Evolutionary conservation across 2,888 invertebrate genomes (phyloP).

Genomic region (Cynaeus angustus): DNA sequence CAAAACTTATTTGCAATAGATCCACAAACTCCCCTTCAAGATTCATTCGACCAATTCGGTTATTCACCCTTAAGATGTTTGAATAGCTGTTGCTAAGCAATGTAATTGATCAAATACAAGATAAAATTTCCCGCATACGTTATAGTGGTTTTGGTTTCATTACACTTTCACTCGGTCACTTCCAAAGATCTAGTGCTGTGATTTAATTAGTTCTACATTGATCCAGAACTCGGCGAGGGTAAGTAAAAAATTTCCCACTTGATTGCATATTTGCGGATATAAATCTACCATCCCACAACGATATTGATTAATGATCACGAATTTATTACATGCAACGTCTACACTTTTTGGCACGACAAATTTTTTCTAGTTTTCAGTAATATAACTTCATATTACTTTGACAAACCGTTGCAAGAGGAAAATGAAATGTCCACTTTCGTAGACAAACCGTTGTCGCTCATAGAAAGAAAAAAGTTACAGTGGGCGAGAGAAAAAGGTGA

Average conservation of each 20-base stretch:
- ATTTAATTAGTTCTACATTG: constrained; percentile 5
- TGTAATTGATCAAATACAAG: constrained; percentile 67
- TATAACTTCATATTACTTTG: constrained; percentile 14
- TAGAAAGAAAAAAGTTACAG: constrained; percentile 93
- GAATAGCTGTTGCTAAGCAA: constrained; percentile 64
- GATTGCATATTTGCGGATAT: not conserved
- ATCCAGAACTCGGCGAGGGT: constrained; percentile 15
- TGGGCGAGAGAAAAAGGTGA: constrained; percentile 95
- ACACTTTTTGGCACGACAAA: constrained; percentile 36
- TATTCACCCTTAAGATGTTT: constrained; percentile 67
- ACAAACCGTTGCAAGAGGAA: constrained; percentile 42
- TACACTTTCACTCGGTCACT: constrained; percentile 45
- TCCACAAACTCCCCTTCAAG: constrained; percentile 16
- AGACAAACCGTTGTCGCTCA: constrained; percentile 74
- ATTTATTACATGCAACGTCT: constrained; percentile 24
- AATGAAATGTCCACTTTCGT: constrained; percentile 63
- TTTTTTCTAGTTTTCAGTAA: constrained; percentile 42
- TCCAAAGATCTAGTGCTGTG: constrained; percentile 27
- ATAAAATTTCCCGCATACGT: constrained; percentile 63
- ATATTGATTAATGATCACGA: constrained; percentile 21
- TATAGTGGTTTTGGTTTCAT: constrained; percentile 40
- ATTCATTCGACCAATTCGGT: constrained; percentile 50
- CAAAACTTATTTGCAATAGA: constrained; percentile 2
- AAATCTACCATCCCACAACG: not conserved
- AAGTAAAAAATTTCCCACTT: constrained; percentile 4